phyloP scores from a whole-genome alignment of 2,888 invertebrate genomes.

The Drosophila algonquin region DNA sequence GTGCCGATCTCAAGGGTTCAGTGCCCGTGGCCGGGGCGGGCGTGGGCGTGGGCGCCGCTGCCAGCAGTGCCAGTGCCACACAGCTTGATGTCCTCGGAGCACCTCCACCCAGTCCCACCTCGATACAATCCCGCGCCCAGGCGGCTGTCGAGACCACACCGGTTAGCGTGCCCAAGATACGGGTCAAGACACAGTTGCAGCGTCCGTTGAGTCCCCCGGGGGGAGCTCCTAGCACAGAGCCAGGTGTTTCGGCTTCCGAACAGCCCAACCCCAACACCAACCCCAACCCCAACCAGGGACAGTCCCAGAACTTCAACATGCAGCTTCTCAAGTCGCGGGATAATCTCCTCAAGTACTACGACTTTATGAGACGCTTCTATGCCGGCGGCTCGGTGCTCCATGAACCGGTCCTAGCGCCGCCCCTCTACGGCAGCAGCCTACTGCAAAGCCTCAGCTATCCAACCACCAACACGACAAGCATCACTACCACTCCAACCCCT shows the following conservation, averaged over 20 bases:
- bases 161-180: constrained; percentile 73
- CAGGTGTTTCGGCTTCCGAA: constrained; percentile 66
- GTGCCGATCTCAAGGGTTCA: constrained; percentile 64
- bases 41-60: not conserved
- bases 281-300: constrained; percentile 14
- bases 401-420: constrained; percentile 72
- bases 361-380: constrained; percentile 82
- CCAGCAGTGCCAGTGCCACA: constrained; percentile 46
- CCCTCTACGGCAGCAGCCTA: constrained; percentile 66
- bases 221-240: not conserved
- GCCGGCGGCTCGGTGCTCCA: constrained; percentile 63
- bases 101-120: constrained; percentile 30
- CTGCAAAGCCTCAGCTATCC: constrained; percentile 68
- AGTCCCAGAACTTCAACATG: constrained; percentile 65
- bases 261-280: constrained; percentile 35
- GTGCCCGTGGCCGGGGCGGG: constrained; percentile 26
- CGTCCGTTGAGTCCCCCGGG: constrained; percentile 69
- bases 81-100: constrained; percentile 42
- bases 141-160: constrained; percentile 40
- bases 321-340: constrained; percentile 79
- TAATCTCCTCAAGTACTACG: constrained; percentile 81
- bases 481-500: constrained; percentile 15
- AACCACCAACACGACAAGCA: constrained; percentile 34
- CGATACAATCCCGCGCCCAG: constrained; percentile 8
- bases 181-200: constrained; percentile 77